Percentiles rank a stretch among this genome's conserved stretches.
phyloP scores from a whole-genome alignment of 2,888 invertebrate species.

The Platynereis dumerilii region DNA sequence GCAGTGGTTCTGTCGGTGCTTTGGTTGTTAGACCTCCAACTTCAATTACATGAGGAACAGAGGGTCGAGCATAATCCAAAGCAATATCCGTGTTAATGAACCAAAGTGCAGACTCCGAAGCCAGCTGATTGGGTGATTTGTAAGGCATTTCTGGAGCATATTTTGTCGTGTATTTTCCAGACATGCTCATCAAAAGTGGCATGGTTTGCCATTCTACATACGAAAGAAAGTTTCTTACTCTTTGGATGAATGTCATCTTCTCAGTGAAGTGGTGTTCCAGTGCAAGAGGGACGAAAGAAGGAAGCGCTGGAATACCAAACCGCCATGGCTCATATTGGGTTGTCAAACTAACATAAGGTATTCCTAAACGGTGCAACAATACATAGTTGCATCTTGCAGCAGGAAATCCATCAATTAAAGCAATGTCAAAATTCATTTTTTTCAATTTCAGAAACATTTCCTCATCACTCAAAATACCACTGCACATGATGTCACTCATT shows the following conservation, averaged over 20 bases:
- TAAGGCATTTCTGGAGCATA: conserved; percentile 9
- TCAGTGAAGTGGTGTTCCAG: not conserved
- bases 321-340: conserved; percentile 8
- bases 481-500: not conserved
- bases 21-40: conserved; percentile 36
- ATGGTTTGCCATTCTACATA: not conserved
- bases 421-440: conserved; percentile 24
- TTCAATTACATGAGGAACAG: conserved; percentile 34
- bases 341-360: conserved; percentile 21
- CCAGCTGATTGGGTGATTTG: conserved; percentile 3
- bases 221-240: conserved; percentile 3
- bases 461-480: conserved; percentile 4
- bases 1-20: conserved; percentile 28
- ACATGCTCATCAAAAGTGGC: not conserved
- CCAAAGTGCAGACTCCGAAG: conserved; percentile 27
- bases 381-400: conserved; percentile 3
- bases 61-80: conserved; percentile 35
- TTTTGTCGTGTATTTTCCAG: not conserved
- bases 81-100: conserved; percentile 36
- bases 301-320: not conserved
- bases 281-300: conserved; percentile 3
- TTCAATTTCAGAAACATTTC: not conserved
- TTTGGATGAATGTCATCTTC: conserved; percentile 9
- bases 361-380: conserved; percentile 23
- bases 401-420: conserved; percentile 18